Evolutionary conservation across 1,140 invertebrate genomes (phyloP), one percentile per base, ranked within the genome.

Genomic region (Manduca sexta): DNA sequence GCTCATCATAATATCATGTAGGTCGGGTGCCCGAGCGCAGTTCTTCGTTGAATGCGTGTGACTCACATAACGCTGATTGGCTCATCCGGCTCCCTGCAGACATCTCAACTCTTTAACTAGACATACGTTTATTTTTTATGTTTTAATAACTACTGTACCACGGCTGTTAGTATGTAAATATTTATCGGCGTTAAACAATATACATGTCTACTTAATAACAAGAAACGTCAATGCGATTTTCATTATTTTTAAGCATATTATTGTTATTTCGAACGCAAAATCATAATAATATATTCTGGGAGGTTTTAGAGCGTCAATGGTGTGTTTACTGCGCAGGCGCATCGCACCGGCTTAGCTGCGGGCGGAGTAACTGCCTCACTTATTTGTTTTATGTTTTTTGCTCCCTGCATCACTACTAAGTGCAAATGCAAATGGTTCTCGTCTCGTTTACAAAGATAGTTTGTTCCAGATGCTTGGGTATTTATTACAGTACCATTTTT

Each of bases 371-470:
- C 70, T 62, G 61, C 62, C 67, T 60, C 31, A 56, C 62, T 71
- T 71, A 63, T 68, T 77, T 71, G 56, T 69, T 74, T 69, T 71
- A 54, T 52, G 21, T 64, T 60, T 69, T 69, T 67, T 67, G 49
- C 61, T 54, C 49, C 51, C 63, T 59, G 51, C 58, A 69, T 74
- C 67, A 58, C 50, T 50, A 64, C 64, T 76, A 73, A 76, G 74
- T 81, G 73, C 67, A 74, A 67, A 74, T 69, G 70, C 66, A 78
- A 80, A 79, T 76, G 67, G 65, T 59, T 63, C 64, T 70, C 61
- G 60, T 76, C 69, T 73, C 63, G 60, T 76, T 76, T 72, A 64
- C 73, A 71, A 64, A 78, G 65, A 73, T 64, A 71, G 71, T 80
- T 74, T 71, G 70, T 78, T 73, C 62, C 57, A 71, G 64, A 65